Percentiles rank a stretch among this genome's conserved stretches.
Conservation (phyloP, 2,888 invertebrate species). For the Dysmachus trigonus region DNA sequence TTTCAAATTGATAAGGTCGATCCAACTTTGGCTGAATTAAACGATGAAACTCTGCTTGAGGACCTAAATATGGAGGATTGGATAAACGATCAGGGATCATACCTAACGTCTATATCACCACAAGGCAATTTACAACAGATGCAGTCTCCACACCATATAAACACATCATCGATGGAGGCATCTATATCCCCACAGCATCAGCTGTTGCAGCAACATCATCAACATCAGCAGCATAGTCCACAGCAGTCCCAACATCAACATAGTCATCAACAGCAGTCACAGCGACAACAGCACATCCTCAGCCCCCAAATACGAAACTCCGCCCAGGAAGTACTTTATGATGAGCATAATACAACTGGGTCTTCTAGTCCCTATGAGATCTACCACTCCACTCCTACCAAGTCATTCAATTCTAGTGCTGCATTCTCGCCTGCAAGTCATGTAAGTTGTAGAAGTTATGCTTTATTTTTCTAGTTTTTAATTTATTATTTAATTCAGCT, state of each 20-base stretch:
- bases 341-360: slow-evolving; percentile 55
- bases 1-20: slow-evolving; percentile 90
- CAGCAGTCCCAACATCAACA: slow-evolving; percentile 51
- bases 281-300: slow-evolving; percentile 46
- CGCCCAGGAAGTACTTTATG: slow-evolving; percentile 48
- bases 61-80: slow-evolving; percentile 89
- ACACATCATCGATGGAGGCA: slow-evolving; percentile 53
- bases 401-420: slow-evolving; percentile 58
- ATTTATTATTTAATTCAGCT: too few species aligned
- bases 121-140: slow-evolving; percentile 52
- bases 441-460: slow-evolving; percentile 54
- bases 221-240: slow-evolving; percentile 53
- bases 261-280: slow-evolving; percentile 51
- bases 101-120: slow-evolving; percentile 12
- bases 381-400: slow-evolving; percentile 63
- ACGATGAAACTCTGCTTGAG: slow-evolving; percentile 80
- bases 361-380: slow-evolving; percentile 63
- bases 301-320: slow-evolving; percentile 50
- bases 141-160: slow-evolving; percentile 55
- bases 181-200: slow-evolving; percentile 50
- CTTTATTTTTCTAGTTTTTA: too few species aligned
- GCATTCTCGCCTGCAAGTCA: slow-evolving; percentile 76
- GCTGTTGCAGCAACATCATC: slow-evolving; percentile 53
- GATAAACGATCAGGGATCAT: slow-evolving; percentile 50
- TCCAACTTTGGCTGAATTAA: slow-evolving; percentile 85